phyloP scores from a whole-genome alignment of 2,888 invertebrate species.

The Orthosia gothica region DNA sequence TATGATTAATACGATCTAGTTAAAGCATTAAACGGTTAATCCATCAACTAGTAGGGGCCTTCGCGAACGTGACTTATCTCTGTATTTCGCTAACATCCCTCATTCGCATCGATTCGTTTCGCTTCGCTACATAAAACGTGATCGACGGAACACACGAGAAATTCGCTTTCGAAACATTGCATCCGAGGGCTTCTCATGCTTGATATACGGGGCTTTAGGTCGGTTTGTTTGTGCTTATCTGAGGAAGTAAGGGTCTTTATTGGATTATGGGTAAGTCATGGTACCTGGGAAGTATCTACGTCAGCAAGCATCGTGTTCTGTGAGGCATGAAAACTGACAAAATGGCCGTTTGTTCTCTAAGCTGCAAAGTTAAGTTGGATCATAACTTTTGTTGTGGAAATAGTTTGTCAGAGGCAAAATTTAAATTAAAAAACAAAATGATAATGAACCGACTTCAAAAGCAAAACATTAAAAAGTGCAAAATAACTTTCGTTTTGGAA shows the following conservation, averaged over 20 bases:
- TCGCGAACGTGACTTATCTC: slow-evolving; percentile 84
- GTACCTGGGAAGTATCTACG: slow-evolving; percentile 32
- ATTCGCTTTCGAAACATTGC: slow-evolving; percentile 71
- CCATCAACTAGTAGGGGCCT: slow-evolving; percentile 74
- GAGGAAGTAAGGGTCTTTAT: slow-evolving; percentile 43
- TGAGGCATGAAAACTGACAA: not conserved
- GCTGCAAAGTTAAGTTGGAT: not conserved
- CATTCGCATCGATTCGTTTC: slow-evolving; percentile 82
- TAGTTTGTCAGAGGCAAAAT: not conserved
- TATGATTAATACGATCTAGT: slow-evolving; percentile 62
- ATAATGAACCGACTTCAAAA: too few species aligned
- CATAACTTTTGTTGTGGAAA: not conserved
- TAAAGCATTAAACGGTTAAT: slow-evolving; percentile 67
- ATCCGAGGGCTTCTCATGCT: slow-evolving; percentile 52
- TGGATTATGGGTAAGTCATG: slow-evolving; percentile 56
- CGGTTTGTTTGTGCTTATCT: slow-evolving; percentile 54
- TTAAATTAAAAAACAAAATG: not conserved
- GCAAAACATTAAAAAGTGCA: too few species aligned
- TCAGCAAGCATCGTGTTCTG: slow-evolving; percentile 28
- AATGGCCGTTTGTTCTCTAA: not conserved
- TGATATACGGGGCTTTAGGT: slow-evolving; percentile 59
- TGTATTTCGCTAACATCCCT: slow-evolving; percentile 79
- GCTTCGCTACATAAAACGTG: slow-evolving; percentile 79
- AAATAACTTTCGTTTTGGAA: too few species aligned
- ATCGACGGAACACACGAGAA: slow-evolving; percentile 70